phyloP scores from a whole-genome alignment of 2,113 vertebrate genomes.

The Climacteris rufus region DNA sequence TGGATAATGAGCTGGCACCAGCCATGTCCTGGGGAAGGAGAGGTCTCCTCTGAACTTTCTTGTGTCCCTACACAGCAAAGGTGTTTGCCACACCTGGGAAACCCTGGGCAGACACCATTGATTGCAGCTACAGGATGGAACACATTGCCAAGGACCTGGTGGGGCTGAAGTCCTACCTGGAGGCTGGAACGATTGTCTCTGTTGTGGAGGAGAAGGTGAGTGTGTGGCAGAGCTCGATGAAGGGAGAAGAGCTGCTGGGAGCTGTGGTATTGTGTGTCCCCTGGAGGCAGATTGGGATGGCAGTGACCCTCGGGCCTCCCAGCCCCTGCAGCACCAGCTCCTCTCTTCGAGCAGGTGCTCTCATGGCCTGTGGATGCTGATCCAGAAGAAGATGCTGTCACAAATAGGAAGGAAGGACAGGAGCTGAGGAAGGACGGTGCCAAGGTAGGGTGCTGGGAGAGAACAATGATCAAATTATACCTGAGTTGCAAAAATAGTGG shows the following conservation, averaged over 20 bases:
- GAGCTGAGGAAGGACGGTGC: neutral
- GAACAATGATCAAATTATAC: neutral
- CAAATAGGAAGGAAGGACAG: slow-evolving; percentile 23
- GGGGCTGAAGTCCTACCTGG: slow-evolving; percentile 78
- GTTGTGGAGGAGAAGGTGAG: slow-evolving; percentile 86
- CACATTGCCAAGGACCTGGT: slow-evolving; percentile 66
- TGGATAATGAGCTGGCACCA: neutral
- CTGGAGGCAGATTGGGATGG: neutral
- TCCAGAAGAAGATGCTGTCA: neutral
- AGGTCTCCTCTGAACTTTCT: neutral
- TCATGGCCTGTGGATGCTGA: slow-evolving; percentile 61
- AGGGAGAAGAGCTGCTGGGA: neutral
- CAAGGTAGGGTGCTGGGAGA: neutral
- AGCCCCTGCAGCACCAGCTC: neutral
- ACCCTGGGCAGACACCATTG: slow-evolving; percentile 71
- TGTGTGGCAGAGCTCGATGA: neutral
- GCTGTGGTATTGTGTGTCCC: neutral
- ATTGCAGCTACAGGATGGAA: slow-evolving; percentile 68
- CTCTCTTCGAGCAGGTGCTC: slow-evolving; percentile 49
- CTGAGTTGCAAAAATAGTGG: neutral
- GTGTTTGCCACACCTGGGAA: slow-evolving; percentile 52
- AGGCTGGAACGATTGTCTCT: slow-evolving; percentile 62
- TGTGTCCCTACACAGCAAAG: neutral
- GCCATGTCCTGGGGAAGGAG: accelerated
- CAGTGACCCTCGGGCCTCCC: neutral